These are phyloP conservation scores for Paraplagusia blochii DNA, from an alignment of 2,113 vertebrate genomes.

Conservation along the genomic window DNA sequence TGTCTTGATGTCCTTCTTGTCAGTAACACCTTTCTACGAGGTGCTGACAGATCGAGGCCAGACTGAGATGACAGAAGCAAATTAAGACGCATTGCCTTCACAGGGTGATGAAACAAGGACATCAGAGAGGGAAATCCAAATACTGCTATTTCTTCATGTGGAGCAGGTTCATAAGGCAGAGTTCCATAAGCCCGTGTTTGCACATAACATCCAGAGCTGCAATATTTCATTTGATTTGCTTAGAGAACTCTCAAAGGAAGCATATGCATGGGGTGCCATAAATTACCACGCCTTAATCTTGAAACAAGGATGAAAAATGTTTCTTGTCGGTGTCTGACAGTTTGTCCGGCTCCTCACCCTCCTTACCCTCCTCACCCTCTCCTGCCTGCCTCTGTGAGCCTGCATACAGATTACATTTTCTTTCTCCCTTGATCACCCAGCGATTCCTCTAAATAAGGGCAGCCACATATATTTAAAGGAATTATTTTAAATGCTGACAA, in stretches of 20 bases:
- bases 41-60: slow-evolving; percentile 69
- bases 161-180: slow-evolving; percentile 4
- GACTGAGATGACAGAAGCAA: slow-evolving; percentile 60
- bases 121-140: slow-evolving; percentile 48
- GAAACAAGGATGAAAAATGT: slow-evolving; percentile 53
- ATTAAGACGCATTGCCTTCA: slow-evolving; percentile 68
- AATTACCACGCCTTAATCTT: slow-evolving; percentile 61
- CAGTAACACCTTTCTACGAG: slow-evolving; percentile 50
- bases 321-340: slow-evolving; percentile 48
- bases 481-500: slow-evolving; percentile 31
- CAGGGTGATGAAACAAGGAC: slow-evolving; percentile 65
- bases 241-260: slow-evolving; percentile 48
- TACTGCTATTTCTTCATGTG: slow-evolving; percentile 19
- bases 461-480: slow-evolving; percentile 33
- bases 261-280: slow-evolving; percentile 67
- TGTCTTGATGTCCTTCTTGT: slow-evolving; percentile 56
- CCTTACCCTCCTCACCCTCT: slow-evolving; percentile 24
- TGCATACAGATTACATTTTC: slow-evolving; percentile 72
- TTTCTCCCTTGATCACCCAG: slow-evolving; percentile 35
- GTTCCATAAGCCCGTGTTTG: neutral
- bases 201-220: slow-evolving; percentile 24
- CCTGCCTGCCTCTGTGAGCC: slow-evolving; percentile 67
- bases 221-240: slow-evolving; percentile 55
- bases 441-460: slow-evolving; percentile 40
- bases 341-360: slow-evolving; percentile 51